These are phyloP conservation scores for Cyprinus carpio DNA, from an alignment of 2,113 vertebrate species.

Conservation along the genomic window DNA sequence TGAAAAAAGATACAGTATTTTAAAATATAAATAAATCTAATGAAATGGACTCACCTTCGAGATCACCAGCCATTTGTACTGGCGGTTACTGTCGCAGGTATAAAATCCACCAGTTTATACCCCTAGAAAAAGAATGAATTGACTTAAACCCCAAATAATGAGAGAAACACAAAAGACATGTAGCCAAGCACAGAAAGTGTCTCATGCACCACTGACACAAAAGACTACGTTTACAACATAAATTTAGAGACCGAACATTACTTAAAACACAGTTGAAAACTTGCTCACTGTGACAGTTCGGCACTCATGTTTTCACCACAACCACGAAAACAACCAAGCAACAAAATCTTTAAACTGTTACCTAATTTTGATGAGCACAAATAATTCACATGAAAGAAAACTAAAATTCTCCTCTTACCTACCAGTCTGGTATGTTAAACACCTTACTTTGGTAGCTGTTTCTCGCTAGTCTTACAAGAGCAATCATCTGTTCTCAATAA, in stretches of 20 bases:
- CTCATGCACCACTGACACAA: conserved; percentile 54
- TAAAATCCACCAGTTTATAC: conserved; percentile 11
- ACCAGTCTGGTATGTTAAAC: conserved; percentile 56
- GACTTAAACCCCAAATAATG: conserved; percentile 3
- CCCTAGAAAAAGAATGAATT: background rate
- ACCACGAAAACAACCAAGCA: conserved; percentile 45
- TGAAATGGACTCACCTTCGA: background rate
- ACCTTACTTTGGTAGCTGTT: conserved; percentile 58
- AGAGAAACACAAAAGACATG: background rate
- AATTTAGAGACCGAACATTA: background rate
- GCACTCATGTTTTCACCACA: conserved; percentile 47
- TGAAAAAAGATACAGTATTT: no score
- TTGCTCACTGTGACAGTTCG: background rate
- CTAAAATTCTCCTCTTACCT: conserved; percentile 62
- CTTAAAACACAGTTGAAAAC: background rate
- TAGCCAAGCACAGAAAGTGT: conserved; percentile 14
- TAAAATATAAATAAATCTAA: background rate
- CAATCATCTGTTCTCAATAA: conserved; percentile 76
- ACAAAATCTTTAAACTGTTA: conserved; percentile 43
- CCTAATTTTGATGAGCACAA: conserved; percentile 28
- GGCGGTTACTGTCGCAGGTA: background rate
- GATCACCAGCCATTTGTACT: background rate
- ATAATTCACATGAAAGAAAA: conserved; percentile 50
- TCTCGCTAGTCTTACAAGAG: conserved; percentile 71
- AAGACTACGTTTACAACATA: background rate